phyloP scores from a whole-genome alignment of 2,888 invertebrate species.

The Sphaerophoria taeniata region DNA sequence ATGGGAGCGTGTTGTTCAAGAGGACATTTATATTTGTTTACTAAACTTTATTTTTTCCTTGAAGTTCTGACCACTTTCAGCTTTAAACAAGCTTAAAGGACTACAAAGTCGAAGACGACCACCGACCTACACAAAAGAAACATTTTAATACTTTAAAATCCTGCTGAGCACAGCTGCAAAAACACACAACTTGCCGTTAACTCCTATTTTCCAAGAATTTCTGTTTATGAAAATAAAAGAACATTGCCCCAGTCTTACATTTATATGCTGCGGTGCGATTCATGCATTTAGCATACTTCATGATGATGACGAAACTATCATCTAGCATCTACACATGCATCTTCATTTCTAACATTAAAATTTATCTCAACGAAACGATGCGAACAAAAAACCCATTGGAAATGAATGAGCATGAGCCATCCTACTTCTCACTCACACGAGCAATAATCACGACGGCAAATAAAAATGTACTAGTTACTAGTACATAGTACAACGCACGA shows the following conservation, averaged over 20 bases:
- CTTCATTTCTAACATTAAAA: conserved; percentile 1
- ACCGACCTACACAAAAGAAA: background rate
- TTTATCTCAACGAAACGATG: background rate
- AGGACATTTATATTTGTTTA: too few species aligned
- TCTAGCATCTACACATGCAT: background rate
- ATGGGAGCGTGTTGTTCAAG: too few species aligned
- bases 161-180: conserved; percentile 58
- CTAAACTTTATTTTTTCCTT: background rate
- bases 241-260: conserved; percentile 30
- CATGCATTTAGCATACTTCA: background rate
- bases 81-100: background rate
- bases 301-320: conserved; percentile 22
- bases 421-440: background rate
- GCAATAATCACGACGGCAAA: conserved; percentile 35
- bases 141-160: conserved; percentile 19
- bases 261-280: background rate
- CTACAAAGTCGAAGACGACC: background rate
- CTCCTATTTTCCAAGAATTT: conserved; percentile 45
- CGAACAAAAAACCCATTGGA: background rate
- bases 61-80: background rate
- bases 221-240: conserved; percentile 48
- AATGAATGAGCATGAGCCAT: background rate
- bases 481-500: conserved; percentile 18
- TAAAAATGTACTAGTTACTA: conserved; percentile 9
- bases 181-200: conserved; percentile 32